A percentile compares a stretch with the other conserved stretches of the same genome.
Conservation (phyloP, 2,797 vertebrate genomes). For the Mormyrus hasselquistii region DNA sequence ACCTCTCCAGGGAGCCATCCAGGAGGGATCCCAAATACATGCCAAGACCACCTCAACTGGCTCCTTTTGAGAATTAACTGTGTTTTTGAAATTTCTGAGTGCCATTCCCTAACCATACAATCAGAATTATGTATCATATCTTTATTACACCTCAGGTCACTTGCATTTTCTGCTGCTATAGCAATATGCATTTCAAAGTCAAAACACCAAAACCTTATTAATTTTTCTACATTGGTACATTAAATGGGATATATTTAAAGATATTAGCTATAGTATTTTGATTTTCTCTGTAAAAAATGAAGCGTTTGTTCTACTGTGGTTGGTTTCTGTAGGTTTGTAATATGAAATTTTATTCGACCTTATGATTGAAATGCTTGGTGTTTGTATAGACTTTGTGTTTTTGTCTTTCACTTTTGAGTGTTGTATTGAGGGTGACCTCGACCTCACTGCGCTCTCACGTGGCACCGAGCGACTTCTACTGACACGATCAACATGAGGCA, state of each 20-base stretch:
- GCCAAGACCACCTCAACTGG: background rate
- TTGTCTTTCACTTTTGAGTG: background rate
- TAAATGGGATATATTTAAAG: slow-evolving; percentile 21
- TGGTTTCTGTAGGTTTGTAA: background rate
- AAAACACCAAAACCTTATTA: slow-evolving; percentile 32
- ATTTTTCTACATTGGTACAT: slow-evolving; percentile 24
- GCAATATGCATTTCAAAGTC: slow-evolving; percentile 38
- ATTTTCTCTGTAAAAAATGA: slow-evolving; percentile 23
- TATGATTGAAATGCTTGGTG: background rate
- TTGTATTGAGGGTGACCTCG: background rate
- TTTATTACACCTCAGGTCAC: slow-evolving; percentile 39
- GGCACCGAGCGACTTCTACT: background rate
- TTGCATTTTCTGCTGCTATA: slow-evolving; percentile 34
- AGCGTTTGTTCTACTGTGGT: background rate
- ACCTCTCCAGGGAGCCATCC: background rate
- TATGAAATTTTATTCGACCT: background rate
- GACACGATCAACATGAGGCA: background rate
- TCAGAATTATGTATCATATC: slow-evolving; percentile 26
- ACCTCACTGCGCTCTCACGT: background rate
- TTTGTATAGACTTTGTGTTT: slow-evolving; percentile 9
- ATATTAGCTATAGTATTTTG: slow-evolving; percentile 20
- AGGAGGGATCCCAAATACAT: background rate
- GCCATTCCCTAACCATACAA: slow-evolving; percentile 34
- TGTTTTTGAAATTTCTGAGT: slow-evolving; percentile 31
- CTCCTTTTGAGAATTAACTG: background rate